A percentile compares a stretch with the other conserved stretches of the same genome.
phyloP scores from a whole-genome alignment of 2,797 vertebrate genomes.

The Selene dorsalis region DNA sequence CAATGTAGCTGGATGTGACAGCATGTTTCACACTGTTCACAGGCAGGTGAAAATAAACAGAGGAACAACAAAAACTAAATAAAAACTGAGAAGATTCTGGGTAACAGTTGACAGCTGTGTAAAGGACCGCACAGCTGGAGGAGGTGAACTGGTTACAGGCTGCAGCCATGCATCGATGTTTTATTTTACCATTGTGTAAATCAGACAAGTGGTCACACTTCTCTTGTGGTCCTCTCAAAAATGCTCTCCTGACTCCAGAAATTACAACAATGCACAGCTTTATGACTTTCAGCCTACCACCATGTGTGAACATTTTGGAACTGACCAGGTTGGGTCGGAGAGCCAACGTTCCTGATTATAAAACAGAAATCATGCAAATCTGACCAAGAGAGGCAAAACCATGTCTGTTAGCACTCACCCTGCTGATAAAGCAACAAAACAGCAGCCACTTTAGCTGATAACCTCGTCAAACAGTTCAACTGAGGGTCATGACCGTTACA shows the following conservation, averaged over 20 bases:
- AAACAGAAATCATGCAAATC: slow-evolving; percentile 22
- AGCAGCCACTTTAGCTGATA: slow-evolving; percentile 5
- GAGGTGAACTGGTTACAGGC: slow-evolving; percentile 4
- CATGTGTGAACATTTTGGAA: slow-evolving; percentile 5
- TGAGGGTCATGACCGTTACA: neutral
- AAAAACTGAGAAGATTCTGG: neutral
- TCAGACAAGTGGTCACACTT: neutral
- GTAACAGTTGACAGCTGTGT: neutral
- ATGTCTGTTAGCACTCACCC: neutral
- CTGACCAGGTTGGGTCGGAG: neutral
- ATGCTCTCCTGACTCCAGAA: slow-evolving; percentile 8
- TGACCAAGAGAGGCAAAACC: neutral
- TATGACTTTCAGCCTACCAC: neutral
- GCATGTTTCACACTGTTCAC: too few relatives aligned
- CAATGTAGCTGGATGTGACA: neutral
- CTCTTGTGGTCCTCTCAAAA: slow-evolving; percentile 9
- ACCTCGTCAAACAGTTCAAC: slow-evolving; percentile 13
- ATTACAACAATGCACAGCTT: slow-evolving; percentile 23
- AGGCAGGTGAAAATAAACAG: too few relatives aligned
- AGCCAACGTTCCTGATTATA: neutral
- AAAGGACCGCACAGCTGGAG: slow-evolving; percentile 20
- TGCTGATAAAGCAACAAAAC: slow-evolving; percentile 6
- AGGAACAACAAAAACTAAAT: too few relatives aligned
- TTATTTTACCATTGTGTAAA: neutral
- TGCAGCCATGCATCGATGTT: neutral